Base-by-base conservation (phyloP, 92 coral and sea anemone species). In the Actinostola sp. region DNA sequence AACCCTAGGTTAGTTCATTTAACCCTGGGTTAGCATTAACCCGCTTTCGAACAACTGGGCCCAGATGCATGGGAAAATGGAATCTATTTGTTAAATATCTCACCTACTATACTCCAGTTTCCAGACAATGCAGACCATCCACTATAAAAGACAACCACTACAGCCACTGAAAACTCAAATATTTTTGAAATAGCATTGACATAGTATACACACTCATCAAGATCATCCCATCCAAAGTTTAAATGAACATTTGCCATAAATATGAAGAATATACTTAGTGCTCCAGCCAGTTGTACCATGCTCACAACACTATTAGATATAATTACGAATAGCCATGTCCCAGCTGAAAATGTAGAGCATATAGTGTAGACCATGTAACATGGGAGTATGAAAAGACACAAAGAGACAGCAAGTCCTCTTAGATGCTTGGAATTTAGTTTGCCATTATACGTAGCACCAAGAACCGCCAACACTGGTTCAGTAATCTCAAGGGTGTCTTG, bases 191-290 rank as follows among this genome's bases (percentile, higher is more conserved):
- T 80, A 17, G 92, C 98, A 75, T 87, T 94, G 41, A 94, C 80
- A 66, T 91, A 91, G 54, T 94, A 94, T 13, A 94, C 90, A 72
- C 87, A 88, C 67, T 94, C 98, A 83, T 94, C 98, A 55, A 94
- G 59, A 34, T 91, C 88, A 73, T 82, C 88, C 76, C 92, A 79
- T 26, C 81, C 87, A 59, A 71, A 75, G 44, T 73, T 63, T 1
- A 83, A 70, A 51, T 86, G 91, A 0, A 87, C 84, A 76, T 94
- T 92, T 24, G 84, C 79, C 3, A 94, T 68, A 61, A 94, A 94
- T 70, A 91, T 73, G 36, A 79, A 84, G 71, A 88, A 94, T 17
- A 88, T 69, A 29, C 92, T 73, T 23, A 91, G 78, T 12, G 92
- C 86, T 8, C 94, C 88, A 77, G 86, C 54, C 19, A 86, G 73